phyloP scores from a whole-genome alignment of 1,140 invertebrate species.

The Drosophila ercepeae region DNA sequence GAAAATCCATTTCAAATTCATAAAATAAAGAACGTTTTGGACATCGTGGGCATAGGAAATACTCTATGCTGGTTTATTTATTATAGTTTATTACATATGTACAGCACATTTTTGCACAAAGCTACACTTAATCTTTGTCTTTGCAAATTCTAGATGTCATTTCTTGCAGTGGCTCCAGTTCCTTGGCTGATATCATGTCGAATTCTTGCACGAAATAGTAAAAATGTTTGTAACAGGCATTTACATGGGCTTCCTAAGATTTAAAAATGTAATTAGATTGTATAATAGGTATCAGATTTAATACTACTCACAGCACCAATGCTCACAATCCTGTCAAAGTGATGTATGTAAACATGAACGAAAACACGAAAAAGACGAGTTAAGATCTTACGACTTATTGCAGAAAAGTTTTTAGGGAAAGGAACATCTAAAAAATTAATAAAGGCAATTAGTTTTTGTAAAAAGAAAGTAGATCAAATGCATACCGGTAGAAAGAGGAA shows the following conservation, averaged over 20 bases:
- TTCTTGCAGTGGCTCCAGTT: constrained; percentile 93
- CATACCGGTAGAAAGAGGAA: constrained; percentile 89
- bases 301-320: constrained; percentile 18
- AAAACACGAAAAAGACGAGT: constrained; percentile 36
- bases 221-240: constrained; percentile 98
- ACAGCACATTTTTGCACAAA: constrained; percentile 10
- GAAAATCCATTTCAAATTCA: no score
- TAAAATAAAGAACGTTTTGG: not conserved
- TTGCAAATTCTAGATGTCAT: constrained; percentile 90
- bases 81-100: constrained; percentile 21
- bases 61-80: not conserved
- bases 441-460: not conserved
- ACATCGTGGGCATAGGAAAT: not conserved
- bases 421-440: constrained; percentile 45
- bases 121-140: constrained; percentile 49
- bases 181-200: constrained; percentile 92
- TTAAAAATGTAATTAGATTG: not conserved
- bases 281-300: not conserved
- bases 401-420: constrained; percentile 30
- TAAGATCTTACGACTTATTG: constrained; percentile 37
- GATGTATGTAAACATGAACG: constrained; percentile 36
- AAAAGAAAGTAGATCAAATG: not conserved
- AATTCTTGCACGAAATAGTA: constrained; percentile 97
- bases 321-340: constrained; percentile 32
- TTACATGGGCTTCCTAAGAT: constrained; percentile 96